Evolutionary conservation across 2,797 vertebrate genomes (phyloP).

Genomic region (Brachyalestes nurse): DNA sequence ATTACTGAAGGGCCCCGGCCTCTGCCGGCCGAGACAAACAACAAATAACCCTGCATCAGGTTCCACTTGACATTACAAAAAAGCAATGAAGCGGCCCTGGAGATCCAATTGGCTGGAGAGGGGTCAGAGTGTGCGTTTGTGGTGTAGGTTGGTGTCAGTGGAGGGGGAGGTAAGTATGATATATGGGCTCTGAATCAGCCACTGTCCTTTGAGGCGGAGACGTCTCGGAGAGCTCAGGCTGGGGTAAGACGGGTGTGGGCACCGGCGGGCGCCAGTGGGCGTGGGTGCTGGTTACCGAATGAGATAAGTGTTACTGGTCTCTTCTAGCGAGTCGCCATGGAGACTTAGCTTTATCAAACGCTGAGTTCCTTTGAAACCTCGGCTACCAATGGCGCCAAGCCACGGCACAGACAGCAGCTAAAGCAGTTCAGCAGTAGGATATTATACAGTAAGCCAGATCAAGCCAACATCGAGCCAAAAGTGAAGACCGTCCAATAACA

Average conservation of each 20-base stretch:
- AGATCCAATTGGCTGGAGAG: conserved; percentile 27
- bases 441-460: not conserved
- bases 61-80: conserved; percentile 53
- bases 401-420: conserved; percentile 11
- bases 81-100: conserved; percentile 36
- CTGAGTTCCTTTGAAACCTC: conserved; percentile 3
- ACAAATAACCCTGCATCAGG: conserved; percentile 39
- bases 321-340: conserved; percentile 42
- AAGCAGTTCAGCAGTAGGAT: not conserved
- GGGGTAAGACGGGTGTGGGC: conserved; percentile 23
- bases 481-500: not conserved
- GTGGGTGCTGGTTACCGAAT: conserved; percentile 36
- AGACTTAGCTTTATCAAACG: conserved; percentile 50
- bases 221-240: conserved; percentile 8
- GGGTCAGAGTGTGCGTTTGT: conserved; percentile 27
- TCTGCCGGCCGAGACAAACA: conserved; percentile 24
- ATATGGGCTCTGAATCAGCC: conserved; percentile 1
- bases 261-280: conserved; percentile 22
- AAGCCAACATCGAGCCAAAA: not conserved
- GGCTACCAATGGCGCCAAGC: conserved; percentile 18
- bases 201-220: conserved; percentile 21
- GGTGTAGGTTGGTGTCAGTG: conserved; percentile 25
- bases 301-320: conserved; percentile 56
- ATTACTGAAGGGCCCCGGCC: conserved; percentile 38
- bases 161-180: conserved; percentile 21